Evolutionary conservation across 1,140 invertebrate genomes (phyloP).

Genomic region (Radopholus similis): DNA sequence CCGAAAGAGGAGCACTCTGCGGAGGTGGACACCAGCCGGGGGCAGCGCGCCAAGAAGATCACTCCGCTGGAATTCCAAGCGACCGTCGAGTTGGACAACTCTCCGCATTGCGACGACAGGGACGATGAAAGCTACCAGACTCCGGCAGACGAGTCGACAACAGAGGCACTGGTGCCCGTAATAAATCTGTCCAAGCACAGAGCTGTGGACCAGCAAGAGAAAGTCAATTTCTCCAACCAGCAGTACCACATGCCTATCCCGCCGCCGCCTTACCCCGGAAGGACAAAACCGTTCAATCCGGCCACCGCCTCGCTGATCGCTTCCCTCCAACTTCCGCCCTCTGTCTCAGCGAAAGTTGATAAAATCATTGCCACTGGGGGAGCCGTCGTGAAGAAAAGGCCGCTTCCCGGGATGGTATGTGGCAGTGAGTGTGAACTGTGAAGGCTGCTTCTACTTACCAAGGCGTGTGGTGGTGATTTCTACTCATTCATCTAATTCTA

Average conservation of each 20-base stretch:
- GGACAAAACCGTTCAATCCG: constrained; percentile 20
- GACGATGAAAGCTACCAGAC: constrained; percentile 10
- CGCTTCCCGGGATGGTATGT: not conserved
- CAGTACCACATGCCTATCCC: constrained; percentile 1
- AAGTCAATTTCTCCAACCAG: not conserved
- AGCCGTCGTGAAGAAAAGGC: not conserved
- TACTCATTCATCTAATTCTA: no score
- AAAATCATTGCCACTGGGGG: constrained; percentile 47
- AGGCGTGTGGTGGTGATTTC: no score
- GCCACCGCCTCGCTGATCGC: constrained; percentile 37
- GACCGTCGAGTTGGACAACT: constrained; percentile 14
- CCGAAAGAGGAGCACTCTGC: not conserved
- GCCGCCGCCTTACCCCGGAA: constrained; percentile 13
- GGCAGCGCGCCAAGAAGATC: not conserved
- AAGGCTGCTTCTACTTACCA: no score
- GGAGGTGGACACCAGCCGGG: not conserved
- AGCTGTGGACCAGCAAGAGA: not conserved
- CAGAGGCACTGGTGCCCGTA: constrained; percentile 19
- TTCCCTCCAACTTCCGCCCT: constrained; percentile 47
- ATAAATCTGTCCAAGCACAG: constrained; percentile 22
- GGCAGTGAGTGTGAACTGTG: not conserved
- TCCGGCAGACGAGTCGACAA: constrained; percentile 7
- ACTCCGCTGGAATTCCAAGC: constrained; percentile 13
- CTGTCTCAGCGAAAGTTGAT: constrained; percentile 57
- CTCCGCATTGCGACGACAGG: not conserved